Evolutionary conservation across 1,140 invertebrate species (phyloP).

Genomic region (Sipha flava): DNA sequence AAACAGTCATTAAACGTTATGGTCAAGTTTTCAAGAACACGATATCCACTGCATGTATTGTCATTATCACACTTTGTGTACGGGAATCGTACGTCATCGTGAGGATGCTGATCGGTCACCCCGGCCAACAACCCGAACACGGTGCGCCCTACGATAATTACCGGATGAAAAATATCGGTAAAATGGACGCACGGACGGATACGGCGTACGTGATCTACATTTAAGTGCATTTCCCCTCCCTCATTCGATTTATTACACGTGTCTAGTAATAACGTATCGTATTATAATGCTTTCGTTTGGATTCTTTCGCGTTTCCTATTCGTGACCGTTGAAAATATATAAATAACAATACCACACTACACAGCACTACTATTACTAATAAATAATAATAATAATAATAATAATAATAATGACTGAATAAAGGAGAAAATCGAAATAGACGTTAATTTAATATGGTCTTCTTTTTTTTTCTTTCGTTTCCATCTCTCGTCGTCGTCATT

Average conservation of each 20-base stretch:
- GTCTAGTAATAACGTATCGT: conserved; percentile 10
- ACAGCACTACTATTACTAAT: not conserved
- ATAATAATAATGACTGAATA: conserved; percentile 1
- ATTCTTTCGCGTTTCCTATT: conserved; percentile 27
- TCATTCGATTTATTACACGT: conserved; percentile 19
- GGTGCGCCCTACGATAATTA: not conserved
- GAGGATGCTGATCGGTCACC: not conserved
- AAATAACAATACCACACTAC: not conserved
- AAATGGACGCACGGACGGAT: conserved; percentile 19
- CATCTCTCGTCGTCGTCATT: not conserved
- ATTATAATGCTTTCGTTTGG: conserved; percentile 13
- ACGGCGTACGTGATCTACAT: conserved; percentile 12
- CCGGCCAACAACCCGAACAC: not conserved
- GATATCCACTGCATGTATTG: no score
- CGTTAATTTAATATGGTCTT: conserved; percentile 19
- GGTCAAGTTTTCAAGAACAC: not conserved
- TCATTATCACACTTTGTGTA: no score
- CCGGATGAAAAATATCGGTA: conserved; percentile 3
- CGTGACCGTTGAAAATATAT: conserved; percentile 28
- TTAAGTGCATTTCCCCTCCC: not conserved
- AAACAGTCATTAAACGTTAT: not conserved
- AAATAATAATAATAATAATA: conserved; percentile 1
- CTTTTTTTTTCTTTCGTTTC: not conserved
- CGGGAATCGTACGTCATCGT: no score
- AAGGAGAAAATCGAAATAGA: not conserved